Percentiles rank a stretch among this genome's conserved stretches.
These are phyloP conservation scores for Mongoloraphidia duomilia DNA, from an alignment of 2,888 invertebrate genomes.

Conservation along the genomic window DNA sequence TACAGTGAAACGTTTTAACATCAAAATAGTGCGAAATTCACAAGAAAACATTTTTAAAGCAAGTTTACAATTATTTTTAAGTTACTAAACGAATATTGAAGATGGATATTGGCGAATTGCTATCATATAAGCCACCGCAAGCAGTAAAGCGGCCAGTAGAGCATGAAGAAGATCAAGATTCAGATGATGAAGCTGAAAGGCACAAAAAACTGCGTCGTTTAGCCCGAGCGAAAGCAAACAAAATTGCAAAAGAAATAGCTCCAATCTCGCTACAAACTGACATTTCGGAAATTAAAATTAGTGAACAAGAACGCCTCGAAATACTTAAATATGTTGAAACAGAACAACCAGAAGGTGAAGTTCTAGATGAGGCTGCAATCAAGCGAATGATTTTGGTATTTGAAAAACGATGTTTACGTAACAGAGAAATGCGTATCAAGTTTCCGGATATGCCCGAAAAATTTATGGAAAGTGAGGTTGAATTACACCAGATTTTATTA, in stretches of 20 bases:
- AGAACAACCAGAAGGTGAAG: constrained; percentile 69
- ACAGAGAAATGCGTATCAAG: constrained; percentile 97
- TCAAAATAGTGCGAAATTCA: no score
- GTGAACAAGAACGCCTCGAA: constrained; percentile 62
- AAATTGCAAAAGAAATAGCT: constrained; percentile 31
- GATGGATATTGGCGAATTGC: constrained; percentile 43
- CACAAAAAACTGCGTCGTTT: constrained; percentile 46
- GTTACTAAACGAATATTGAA: background rate
- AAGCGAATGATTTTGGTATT: constrained; percentile 83
- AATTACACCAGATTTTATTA: constrained; percentile 62
- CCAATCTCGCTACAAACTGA: constrained; percentile 31
- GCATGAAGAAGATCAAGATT: constrained; percentile 48
- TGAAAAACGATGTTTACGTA: constrained; percentile 85
- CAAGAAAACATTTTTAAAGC: no score
- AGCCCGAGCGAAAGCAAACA: constrained; percentile 36
- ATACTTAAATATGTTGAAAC: constrained; percentile 73
- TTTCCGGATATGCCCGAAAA: constrained; percentile 94
- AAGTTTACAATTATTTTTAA: no score
- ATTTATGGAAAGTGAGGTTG: constrained; percentile 93
- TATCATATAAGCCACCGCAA: constrained; percentile 59
- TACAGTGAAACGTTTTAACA: no score
- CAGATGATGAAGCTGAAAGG: constrained; percentile 48
- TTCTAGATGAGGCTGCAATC: constrained; percentile 72
- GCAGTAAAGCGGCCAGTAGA: constrained; percentile 58
- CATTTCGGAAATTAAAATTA: constrained; percentile 42